Evolutionary conservation across 2,797 vertebrate species (phyloP).

Genomic region (Bradypus variegatus): DNA sequence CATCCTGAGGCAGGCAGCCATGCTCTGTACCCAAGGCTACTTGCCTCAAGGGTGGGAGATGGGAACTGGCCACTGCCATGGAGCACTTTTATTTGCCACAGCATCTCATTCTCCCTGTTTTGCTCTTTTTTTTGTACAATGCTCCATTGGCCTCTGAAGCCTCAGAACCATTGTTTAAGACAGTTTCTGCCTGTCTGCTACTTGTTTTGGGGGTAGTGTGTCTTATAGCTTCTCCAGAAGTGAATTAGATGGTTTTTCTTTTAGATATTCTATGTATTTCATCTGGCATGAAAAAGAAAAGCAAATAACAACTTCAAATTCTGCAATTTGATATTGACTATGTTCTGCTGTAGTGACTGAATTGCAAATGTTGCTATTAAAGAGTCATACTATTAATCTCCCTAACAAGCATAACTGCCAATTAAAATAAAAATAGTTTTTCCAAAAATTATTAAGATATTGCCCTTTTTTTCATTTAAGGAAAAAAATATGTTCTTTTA

Average conservation of each 20-base stretch:
- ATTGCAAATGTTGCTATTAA: not conserved
- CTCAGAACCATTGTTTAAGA: too few relatives aligned
- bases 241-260: not conserved
- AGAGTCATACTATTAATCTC: not conserved
- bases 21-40: too few relatives aligned
- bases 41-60: too few relatives aligned
- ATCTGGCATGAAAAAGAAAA: constrained; percentile 5
- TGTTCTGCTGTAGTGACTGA: not conserved
- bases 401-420: not conserved
- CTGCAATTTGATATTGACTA: not conserved
- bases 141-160: too few relatives aligned
- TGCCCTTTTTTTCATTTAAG: not conserved
- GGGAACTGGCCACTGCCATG: too few relatives aligned
- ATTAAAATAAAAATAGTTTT: not conserved
- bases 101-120: too few relatives aligned
- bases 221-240: too few relatives aligned
- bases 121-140: too few relatives aligned
- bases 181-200: too few relatives aligned
- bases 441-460: not conserved
- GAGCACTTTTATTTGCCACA: too few relatives aligned
- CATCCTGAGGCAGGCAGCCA: too few relatives aligned
- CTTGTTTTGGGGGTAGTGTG: too few relatives aligned
- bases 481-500: not conserved
- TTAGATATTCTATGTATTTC: constrained; percentile 1
- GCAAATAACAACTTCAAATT: not conserved